These are phyloP conservation scores for Diogma glabrata DNA, from an alignment of 2,888 invertebrate species.

Conservation along the genomic window DNA sequence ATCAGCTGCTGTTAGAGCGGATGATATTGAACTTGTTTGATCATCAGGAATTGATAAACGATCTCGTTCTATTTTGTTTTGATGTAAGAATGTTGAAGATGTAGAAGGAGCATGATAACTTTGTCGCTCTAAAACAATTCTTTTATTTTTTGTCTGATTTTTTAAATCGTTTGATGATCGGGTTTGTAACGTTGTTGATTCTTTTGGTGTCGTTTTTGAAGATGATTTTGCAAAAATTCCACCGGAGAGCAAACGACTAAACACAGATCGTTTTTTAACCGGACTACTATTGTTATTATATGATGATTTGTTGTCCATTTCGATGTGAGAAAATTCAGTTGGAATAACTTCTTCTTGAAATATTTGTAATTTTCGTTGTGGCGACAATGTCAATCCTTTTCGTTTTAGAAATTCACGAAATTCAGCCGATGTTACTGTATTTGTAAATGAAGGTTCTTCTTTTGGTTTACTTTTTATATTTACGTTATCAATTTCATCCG, in stretches of 20 bases:
- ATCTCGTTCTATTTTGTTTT: slow-evolving; percentile 23
- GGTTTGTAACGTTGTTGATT: slow-evolving; percentile 8
- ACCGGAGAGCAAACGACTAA: slow-evolving; percentile 30
- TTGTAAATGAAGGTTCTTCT: slow-evolving; percentile 23
- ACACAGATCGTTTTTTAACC: slow-evolving; percentile 30
- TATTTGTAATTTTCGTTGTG: no score
- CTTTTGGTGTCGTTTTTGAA: slow-evolving; percentile 28
- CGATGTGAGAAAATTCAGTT: no score
- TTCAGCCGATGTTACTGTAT: slow-evolving; percentile 34
- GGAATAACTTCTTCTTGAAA: no score
- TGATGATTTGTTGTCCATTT: slow-evolving; percentile 5
- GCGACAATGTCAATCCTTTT: slow-evolving; percentile 31
- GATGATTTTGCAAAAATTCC: slow-evolving; percentile 32
- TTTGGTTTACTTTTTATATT: not conserved
- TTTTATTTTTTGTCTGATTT: slow-evolving; percentile 21
- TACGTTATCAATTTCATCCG: slow-evolving; percentile 8
- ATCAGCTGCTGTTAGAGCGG: slow-evolving; percentile 28
- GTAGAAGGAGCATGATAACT: slow-evolving; percentile 22
- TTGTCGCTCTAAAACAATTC: slow-evolving; percentile 30
- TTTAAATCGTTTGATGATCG: slow-evolving; percentile 19
- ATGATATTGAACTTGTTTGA: slow-evolving; percentile 27
- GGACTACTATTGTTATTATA: not conserved
- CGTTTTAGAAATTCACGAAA: slow-evolving; percentile 34
- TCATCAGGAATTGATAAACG: no score
- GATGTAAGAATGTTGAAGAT: slow-evolving; percentile 19